These are phyloP conservation scores for Linnaemya tessellans DNA, from an alignment of 2,888 invertebrate species.

Conservation along the genomic window DNA sequence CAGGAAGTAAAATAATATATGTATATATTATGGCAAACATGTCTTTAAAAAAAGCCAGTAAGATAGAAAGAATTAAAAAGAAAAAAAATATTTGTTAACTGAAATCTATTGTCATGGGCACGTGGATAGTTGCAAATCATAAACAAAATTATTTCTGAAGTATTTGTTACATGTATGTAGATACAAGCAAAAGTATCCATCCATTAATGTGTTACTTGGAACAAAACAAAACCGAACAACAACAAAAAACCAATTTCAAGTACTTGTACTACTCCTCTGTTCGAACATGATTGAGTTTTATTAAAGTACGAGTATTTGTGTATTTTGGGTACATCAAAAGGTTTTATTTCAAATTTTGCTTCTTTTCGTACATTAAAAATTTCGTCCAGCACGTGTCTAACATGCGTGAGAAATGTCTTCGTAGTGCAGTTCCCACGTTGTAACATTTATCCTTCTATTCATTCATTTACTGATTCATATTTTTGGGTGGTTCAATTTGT, in stretches of 20 bases:
- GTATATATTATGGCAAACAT: constrained; percentile 61
- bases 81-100: constrained; percentile 66
- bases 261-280: constrained; percentile 51
- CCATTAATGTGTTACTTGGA: constrained; percentile 47
- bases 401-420: constrained; percentile 82
- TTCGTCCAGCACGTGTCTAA: constrained; percentile 81
- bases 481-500: constrained; percentile 62
- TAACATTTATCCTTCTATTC: constrained; percentile 47
- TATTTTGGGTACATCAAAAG: constrained; percentile 70
- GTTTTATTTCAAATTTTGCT: constrained; percentile 65
- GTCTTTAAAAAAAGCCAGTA: constrained; percentile 41
- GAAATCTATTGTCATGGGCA: constrained; percentile 70
- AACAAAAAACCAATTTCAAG: constrained; percentile 55
- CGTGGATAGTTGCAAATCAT: constrained; percentile 70
- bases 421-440: constrained; percentile 80
- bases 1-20: constrained; percentile 60
- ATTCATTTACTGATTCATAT: constrained; percentile 34
- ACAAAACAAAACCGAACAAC: constrained; percentile 40
- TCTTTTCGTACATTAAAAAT: constrained; percentile 64
- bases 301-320: constrained; percentile 47
- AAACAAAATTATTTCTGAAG: constrained; percentile 62
- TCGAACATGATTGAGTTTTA: constrained; percentile 36
- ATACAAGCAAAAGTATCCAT: constrained; percentile 30
- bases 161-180: constrained; percentile 52
- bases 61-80: constrained; percentile 57